Base-by-base conservation (phyloP, 2,888 invertebrate genomes). In the Acanthoscelides obtectus region DNA sequence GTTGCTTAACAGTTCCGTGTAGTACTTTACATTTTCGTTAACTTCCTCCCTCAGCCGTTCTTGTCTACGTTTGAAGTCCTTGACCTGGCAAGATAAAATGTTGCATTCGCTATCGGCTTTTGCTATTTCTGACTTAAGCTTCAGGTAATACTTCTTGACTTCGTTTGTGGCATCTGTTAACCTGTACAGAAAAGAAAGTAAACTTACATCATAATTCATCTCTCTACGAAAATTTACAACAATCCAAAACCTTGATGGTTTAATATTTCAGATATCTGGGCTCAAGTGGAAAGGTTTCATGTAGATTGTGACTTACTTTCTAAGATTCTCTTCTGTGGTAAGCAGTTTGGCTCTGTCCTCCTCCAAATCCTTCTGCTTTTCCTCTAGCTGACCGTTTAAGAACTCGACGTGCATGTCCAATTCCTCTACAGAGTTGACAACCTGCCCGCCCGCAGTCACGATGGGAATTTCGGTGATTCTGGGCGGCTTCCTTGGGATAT, bases 381-480 rank as follows among this genome's bases (percentile, higher is more conserved):
- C 82, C 22, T 81, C 79, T 20, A 84, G 71, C 67, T 81, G 80
- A 3, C 72, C 76, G 67, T 80, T 80, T 20, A 84, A 75, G n/a
- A 80, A 75, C 20, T 81, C 81, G 68, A 84, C 64, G 69, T 83
- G 81, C 25, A 79, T 78, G 65, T 83, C 82, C 69, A 85, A 66
- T 22, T 84, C 84, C 72, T 83, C 83, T 0, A 81, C 79, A 0
- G 80, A 79, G 45, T 81, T 78, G 2, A 83, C 77, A 0, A 83
- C 78, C 67, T 80, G 78, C 21, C 81, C 81, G n/a, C 75, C 77
- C 8, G 76, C 72, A 0, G 80, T 79, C 6, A 80, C 75, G 21
- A 84, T 75, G 12, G 84, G 83, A 4, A 83, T 71, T 22, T 79
- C 76, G 0, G 80, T 78, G 17, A 76, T 75, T 69, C 72, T 75